Evolutionary conservation across 2,888 invertebrate genomes (phyloP), one percentile per base, ranked within the genome.

Genomic region (Parnassius apollo): DNA sequence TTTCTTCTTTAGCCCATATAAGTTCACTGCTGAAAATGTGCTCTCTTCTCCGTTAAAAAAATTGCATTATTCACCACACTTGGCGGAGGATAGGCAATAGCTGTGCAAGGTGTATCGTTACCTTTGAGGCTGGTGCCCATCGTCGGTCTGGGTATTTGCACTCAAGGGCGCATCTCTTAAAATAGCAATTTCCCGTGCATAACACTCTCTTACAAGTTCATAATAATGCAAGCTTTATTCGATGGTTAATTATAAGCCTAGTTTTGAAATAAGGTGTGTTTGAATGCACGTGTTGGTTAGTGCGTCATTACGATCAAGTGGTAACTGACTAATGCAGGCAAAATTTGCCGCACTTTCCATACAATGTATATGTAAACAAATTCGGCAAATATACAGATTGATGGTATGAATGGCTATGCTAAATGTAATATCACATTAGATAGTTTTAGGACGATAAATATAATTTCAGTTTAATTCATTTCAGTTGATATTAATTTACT

Each of bases 231-330:
- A 62, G 54, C 62, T 55, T 50, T 50, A 42, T 58, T 18, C 62
- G 50, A 62, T 55, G 58, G 62, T 59, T 62, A 62, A 62, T 62
- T 62, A 62, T 62, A 62, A 58, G 62, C 55, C 58, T 59, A 62
- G 62, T 62, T 62, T 58, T 62, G 62, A 50, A 62, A 62, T 62
- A 55, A 62, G 59, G 58, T 59, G 62, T 62, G 62, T 62, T 49
- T 49, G 13, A 49, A 49, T 49, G 59, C 62, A 62, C 62, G 62
- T 62, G 62, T 42, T 50, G 50, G 62, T 58, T 48, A 55, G 62
- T 62, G 62, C 62, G 62, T 62, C 62, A 62, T 58, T 50, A 50
- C 50, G 58, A 58, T 62, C 62, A 48, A 62, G 62, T 62, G 62
- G 62, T 8, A 45, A 59, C 62, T 55, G 62, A 62, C 58, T 62